Evolutionary conservation across 2,113 vertebrate species (phyloP), one percentile per base, ranked within the genome.

Genomic region (Malurus cyaneus): DNA sequence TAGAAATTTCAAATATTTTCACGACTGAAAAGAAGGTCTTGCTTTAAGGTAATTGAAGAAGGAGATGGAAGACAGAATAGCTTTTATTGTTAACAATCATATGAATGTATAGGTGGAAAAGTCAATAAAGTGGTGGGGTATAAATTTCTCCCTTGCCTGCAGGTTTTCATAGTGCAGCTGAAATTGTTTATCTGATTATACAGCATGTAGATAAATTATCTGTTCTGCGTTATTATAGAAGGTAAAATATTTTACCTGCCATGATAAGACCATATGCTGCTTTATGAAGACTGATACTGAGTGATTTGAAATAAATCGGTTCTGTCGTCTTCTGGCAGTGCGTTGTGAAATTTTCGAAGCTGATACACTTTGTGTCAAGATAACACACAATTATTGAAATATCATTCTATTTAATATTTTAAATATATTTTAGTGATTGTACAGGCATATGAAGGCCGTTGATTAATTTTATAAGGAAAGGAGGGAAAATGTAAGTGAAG

Each of bases 201-300:
- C 81, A 95, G 86, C 93, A 84, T 88, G 96, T 92, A 96, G 95
- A 96, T 96, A 96, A 96, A 97, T 96, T 87, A 93, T 96, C 92
- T 95, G 84, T 87, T 92, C 64, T 88, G 96, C 91, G 93, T 96
- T 97, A 91, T 97, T 97, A 96, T 96, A 85, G 93, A 96, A 96
- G 95, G 86, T 96, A 96, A 95, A 96, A 93, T 97, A 96, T 97
- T 97, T 98, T 98, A 97, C 96, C 95, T 97, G 96, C 89, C 87
- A 88, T 85, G 94, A 80, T 93, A 92, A 95, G 69, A 92, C 95
- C 96, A 93, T 95, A 89, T 96, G 96, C 96, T 97, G 92, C 88
- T 97, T 97, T 94, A 96, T 88, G 62, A 96, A 97, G 96, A 94
- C 94, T 95, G 89, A 86, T 93, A 93, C 94, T 78, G 90, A 89